These are phyloP conservation scores for Anodontia alba DNA, from an alignment of 2,888 invertebrate genomes.

Conservation along the genomic window DNA sequence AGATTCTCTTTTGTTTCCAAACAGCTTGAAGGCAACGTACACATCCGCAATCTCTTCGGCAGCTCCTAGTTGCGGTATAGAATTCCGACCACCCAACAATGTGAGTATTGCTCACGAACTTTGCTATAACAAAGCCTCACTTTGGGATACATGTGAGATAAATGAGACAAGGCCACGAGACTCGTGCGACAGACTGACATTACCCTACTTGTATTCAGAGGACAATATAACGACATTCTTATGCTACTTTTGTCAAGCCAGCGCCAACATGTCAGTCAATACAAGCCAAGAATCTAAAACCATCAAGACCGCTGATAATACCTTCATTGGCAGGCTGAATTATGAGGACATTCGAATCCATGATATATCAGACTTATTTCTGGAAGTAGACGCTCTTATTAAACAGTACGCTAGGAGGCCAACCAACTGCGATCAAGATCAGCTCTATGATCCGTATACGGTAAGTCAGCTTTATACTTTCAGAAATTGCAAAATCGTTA, in stretches of 20 bases:
- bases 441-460: conserved; percentile 43
- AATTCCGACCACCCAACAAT: conserved; percentile 46
- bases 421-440: conserved; percentile 15
- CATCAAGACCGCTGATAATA: not conserved
- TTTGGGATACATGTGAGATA: conserved; percentile 24
- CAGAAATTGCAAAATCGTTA: too few species aligned
- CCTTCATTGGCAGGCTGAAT: conserved; percentile 43
- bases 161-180: conserved; percentile 15
- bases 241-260: conserved; percentile 39
- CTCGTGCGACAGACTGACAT: conserved; percentile 29
- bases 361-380: conserved; percentile 19
- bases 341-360: conserved; percentile 14
- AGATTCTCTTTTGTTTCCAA: conserved; percentile 45
- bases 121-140: conserved; percentile 26
- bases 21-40: conserved; percentile 31
- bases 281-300: not conserved
- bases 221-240: conserved; percentile 25
- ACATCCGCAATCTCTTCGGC: not conserved
- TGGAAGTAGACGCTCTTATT: conserved; percentile 28
- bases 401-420: not conserved
- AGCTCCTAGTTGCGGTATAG: conserved; percentile 28
- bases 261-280: not conserved
- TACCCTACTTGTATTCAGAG: conserved; percentile 32
- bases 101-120: conserved; percentile 14
- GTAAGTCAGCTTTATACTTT: conserved; percentile 31